Conservation (phyloP, 2,888 invertebrate species). For the Lasioglossum lativentre region DNA sequence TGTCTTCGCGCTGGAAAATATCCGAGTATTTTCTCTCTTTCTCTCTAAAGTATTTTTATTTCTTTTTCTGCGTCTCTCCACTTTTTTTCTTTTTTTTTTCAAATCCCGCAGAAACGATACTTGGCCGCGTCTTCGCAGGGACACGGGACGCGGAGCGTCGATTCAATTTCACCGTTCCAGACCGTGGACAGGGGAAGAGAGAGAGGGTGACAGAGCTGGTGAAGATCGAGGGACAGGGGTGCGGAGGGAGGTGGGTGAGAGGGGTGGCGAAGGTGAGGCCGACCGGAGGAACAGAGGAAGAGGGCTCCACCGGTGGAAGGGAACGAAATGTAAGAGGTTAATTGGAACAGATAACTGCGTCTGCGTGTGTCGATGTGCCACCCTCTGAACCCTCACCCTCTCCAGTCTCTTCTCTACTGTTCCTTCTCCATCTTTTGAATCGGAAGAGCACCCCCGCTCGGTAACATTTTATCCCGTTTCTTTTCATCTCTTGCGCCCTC, state of each 20-base stretch:
- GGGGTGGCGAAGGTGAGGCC: constrained; percentile 4
- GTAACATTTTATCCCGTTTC: constrained; percentile 68
- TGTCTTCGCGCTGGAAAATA: constrained; percentile 29
- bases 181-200: constrained; percentile 35
- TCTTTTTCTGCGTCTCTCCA: not conserved
- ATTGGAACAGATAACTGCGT: constrained; percentile 75
- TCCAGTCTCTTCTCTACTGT: not conserved
- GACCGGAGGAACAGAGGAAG: constrained; percentile 24
- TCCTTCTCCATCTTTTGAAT: constrained; percentile 15
- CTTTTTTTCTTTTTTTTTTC: too few species aligned
- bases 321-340: constrained; percentile 77
- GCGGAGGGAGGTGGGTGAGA: not conserved
- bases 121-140: constrained; percentile 56
- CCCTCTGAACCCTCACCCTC: not conserved
- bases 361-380: constrained; percentile 69
- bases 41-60: not conserved
- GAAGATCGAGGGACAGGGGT: not conserved
- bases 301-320: constrained; percentile 57
- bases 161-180: constrained; percentile 72
- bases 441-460: constrained; percentile 28
- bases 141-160: constrained; percentile 61
- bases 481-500: constrained; percentile 57
- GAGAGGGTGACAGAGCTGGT: constrained; percentile 41
- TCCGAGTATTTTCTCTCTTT: not conserved
- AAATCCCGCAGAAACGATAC: constrained; percentile 60